Evolutionary conservation across 2,113 vertebrate genomes (phyloP).

Genomic region (Dicerorhinus sumatrensis): DNA sequence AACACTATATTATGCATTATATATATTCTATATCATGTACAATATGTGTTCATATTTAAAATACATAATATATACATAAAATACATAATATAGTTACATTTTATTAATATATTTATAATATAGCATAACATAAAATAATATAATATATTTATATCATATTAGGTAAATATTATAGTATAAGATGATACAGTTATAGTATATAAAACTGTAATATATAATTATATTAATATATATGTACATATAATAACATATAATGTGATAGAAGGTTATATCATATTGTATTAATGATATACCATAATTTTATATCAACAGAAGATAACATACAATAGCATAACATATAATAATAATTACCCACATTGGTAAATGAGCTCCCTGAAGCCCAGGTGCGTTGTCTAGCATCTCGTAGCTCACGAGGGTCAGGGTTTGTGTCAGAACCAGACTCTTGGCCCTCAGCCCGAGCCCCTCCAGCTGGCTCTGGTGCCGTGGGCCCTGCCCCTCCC

Average conservation of each 20-base stretch:
- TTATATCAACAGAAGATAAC: not conserved
- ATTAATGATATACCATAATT: not conserved
- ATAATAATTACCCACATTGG: rapidly evolving
- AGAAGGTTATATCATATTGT: not conserved
- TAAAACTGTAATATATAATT: not conserved
- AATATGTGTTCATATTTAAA: not conserved
- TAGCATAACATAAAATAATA: not conserved
- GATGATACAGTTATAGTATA: not conserved
- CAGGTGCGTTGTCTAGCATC: rapidly evolving
- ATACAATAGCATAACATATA: not conserved
- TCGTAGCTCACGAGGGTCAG: not conserved
- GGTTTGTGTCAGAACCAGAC: not conserved
- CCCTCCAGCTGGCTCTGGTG: rapidly evolving
- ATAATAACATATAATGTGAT: not conserved
- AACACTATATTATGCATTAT: not conserved
- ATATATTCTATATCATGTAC: not conserved
- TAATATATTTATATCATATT: not conserved
- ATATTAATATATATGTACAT: not conserved
- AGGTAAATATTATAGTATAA: not conserved
- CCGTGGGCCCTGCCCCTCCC: not conserved
- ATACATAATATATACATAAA: too few species aligned
- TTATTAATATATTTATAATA: not conserved
- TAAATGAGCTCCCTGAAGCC: not conserved
- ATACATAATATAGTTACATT: too few species aligned
- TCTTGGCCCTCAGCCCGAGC: rapidly evolving